Conservation (phyloP, 2,888 invertebrate species). For the Lepidochrysops patricia region DNA sequence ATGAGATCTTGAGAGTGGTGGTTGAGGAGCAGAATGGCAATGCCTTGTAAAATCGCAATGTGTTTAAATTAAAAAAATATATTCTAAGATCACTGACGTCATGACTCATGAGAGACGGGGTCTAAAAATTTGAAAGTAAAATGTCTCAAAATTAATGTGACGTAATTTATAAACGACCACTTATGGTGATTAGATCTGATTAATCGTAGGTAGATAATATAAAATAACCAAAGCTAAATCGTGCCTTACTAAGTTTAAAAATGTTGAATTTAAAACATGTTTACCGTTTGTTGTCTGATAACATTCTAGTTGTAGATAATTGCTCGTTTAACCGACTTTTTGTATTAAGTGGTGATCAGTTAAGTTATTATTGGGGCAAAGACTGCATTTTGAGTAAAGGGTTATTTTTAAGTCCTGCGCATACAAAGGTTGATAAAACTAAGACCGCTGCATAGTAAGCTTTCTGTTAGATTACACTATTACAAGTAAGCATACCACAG, state of each 20-base stretch:
- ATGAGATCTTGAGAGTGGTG: too few species aligned
- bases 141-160: neutral
- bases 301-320: neutral
- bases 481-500: too few species aligned
- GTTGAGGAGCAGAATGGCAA: too few species aligned
- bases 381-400: too few species aligned
- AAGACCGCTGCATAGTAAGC: too few species aligned
- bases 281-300: slow-evolving; percentile 15
- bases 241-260: slow-evolving; percentile 55
- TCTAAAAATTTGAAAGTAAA: neutral
- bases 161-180: neutral
- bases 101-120: too few species aligned
- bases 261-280: slow-evolving; percentile 28
- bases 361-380: neutral
- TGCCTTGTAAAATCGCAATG: too few species aligned
- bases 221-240: slow-evolving; percentile 38
- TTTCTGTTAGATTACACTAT: too few species aligned
- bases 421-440: too few species aligned
- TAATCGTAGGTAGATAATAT: slow-evolving; percentile 8
- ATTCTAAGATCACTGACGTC: too few species aligned
- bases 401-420: too few species aligned
- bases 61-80: too few species aligned
- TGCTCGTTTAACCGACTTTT: neutral
- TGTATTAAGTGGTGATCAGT: neutral
- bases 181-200: neutral